phyloP scores from a whole-genome alignment of 2,797 vertebrate genomes.

The Tenualosa thibaudeaui region DNA sequence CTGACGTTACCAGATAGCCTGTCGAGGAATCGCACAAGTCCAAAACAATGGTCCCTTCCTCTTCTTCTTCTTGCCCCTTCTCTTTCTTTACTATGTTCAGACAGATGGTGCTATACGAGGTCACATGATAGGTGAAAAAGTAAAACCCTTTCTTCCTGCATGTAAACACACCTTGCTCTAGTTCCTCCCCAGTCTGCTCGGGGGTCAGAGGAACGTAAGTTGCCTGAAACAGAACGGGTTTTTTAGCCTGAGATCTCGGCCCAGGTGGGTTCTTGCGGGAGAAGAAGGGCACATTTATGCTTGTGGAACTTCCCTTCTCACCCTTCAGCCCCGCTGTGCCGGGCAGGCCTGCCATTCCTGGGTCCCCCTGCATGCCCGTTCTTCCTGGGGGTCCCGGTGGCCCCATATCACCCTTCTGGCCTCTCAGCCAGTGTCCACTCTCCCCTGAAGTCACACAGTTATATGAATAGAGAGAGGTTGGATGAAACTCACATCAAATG shows the following conservation, averaged over 20 bases:
- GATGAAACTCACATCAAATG: neutral
- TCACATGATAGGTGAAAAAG: slow-evolving; percentile 80
- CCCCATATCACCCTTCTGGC: slow-evolving; percentile 71
- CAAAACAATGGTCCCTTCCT: slow-evolving; percentile 52
- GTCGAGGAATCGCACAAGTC: slow-evolving; percentile 72
- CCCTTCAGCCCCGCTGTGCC: slow-evolving; percentile 57
- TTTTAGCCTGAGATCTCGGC: neutral
- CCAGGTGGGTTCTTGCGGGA: slow-evolving; percentile 58
- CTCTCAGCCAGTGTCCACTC: slow-evolving; percentile 42
- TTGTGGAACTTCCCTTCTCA: slow-evolving; percentile 60
- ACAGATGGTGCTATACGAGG: slow-evolving; percentile 68
- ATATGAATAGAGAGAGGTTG: neutral
- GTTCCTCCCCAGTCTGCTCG: slow-evolving; percentile 44
- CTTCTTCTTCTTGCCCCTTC: slow-evolving; percentile 47
- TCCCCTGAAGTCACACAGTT: slow-evolving; percentile 48
- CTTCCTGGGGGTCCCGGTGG: slow-evolving; percentile 70
- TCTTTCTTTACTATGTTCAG: slow-evolving; percentile 56
- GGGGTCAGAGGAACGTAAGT: slow-evolving; percentile 19
- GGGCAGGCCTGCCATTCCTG: slow-evolving; percentile 54
- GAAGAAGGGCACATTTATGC: slow-evolving; percentile 68
- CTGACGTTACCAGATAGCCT: slow-evolving; percentile 73
- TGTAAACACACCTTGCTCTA: slow-evolving; percentile 55
- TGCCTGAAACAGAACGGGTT: slow-evolving; percentile 69
- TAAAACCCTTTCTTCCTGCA: slow-evolving; percentile 72
- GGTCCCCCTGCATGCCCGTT: slow-evolving; percentile 65